Evolutionary conservation across 2,797 vertebrate species (phyloP), one percentile per base, ranked within the genome.

Genomic region (Tangara arthus): DNA sequence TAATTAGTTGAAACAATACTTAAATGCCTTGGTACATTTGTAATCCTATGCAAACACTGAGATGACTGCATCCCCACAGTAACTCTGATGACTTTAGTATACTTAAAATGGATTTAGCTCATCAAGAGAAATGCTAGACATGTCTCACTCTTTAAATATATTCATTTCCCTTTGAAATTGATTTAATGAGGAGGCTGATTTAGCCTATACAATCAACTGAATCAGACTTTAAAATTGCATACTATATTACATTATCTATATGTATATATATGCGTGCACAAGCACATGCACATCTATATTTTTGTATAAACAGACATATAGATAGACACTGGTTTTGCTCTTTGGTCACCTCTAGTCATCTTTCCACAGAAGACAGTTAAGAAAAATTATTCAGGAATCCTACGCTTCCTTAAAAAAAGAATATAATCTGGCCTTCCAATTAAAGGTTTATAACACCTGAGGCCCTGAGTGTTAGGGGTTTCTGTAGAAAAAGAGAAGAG

Each of bases 111-210:
- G 93, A 90, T 95, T 89, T 73, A 95, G 66, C 78, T 95, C 92
- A 94, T 96, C 92, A 95, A 63, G 71, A 87, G 41, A 89, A 90
- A 94, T 93, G 90, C 64, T 94, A 94, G 95, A 81, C 93, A 93
- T 94, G 79, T 83, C 82, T 95, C 93, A 94, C 32, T 96, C 89
- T 86, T 94, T 93, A 96, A 96, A 94, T 93, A 91, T 81, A 95
- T 75, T 94, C 87, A 96, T 91, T 94, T 94, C 91, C 72, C 91
- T 94, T 96, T 93, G 85, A 93, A 94, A 95, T 44, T 95, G 65
- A 91, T 92, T 96, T 95, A 97, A 96, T 94, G 94, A 96, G 92
- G 41, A 77, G 44, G 34, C 44, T 90, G 92, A 96, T 95, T 96
- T 92, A 73, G 81, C 49, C 89, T 91, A 83, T 83, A 93, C 93